Evolutionary conservation across 2,113 vertebrate species (phyloP).

Genomic region (Puntigrus tetrazona): DNA sequence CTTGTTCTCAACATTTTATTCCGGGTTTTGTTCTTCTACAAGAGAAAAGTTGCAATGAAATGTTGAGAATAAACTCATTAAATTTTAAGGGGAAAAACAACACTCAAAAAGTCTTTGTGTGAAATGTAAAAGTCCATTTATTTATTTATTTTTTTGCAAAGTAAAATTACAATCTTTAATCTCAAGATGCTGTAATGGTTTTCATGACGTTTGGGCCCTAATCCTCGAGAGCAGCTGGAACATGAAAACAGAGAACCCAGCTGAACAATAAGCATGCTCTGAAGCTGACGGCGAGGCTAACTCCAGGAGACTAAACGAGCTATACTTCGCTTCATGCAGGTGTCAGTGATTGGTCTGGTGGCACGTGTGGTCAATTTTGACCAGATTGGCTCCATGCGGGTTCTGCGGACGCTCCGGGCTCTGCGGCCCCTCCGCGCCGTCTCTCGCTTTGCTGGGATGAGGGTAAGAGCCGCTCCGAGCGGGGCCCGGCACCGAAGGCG

Average conservation of each 20-base stretch:
- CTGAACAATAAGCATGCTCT: neutral
- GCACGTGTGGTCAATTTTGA: conserved; percentile 68
- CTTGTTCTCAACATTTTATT: too few relatives aligned
- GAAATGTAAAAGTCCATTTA: too few relatives aligned
- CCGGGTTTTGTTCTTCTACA: too few relatives aligned
- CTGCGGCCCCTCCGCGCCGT: conserved; percentile 72
- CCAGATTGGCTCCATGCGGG: conserved; percentile 71
- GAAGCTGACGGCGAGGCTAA: neutral
- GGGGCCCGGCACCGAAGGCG: neutral
- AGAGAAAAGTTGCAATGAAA: too few relatives aligned
- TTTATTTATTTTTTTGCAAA: too few relatives aligned
- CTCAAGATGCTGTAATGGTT: too few relatives aligned
- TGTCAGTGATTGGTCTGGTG: conserved; percentile 72
- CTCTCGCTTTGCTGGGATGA: conserved; percentile 79
- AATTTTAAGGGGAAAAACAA: too few relatives aligned
- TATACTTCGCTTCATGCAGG: conserved; percentile 65
- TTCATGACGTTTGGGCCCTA: too few relatives aligned
- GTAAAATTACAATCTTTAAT: too few relatives aligned
- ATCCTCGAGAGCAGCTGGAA: neutral
- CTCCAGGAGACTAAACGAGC: conserved; percentile 37
- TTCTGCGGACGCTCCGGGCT: conserved; percentile 74
- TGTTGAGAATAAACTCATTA: too few relatives aligned
- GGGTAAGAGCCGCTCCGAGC: conserved; percentile 75
- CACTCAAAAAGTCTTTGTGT: too few relatives aligned
- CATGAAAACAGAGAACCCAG: neutral